Base-by-base conservation (phyloP, 2,888 invertebrate species). In the Thyatira batis region DNA sequence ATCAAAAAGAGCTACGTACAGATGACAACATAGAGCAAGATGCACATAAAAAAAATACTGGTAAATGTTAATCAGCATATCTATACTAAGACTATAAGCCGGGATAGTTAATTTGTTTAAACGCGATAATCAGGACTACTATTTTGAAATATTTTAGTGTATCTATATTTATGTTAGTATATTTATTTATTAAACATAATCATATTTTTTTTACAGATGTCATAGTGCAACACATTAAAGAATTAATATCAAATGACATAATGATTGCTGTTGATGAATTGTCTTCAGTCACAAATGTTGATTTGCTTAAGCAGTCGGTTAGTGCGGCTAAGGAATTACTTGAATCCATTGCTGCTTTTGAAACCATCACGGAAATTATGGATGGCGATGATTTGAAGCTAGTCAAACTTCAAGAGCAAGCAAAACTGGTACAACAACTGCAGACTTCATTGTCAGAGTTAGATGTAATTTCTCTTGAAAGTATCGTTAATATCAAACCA, bases 191-290 rank as follows among this genome's bases (percentile, higher is more conserved):
- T 27, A 1, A 27, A 27, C 11, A 28, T 21, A 21, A 6, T 11
- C 49, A 20, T 33, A 51, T 11, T 43, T 46, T 54, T 53, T 78
- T 74, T 11, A n/a, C 71, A 81, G 80, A 67, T 50, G 52, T 53
- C 33, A 58, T 85, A n/a, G 61, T 76, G 44, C 61, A 73, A 39
- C 69, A 76, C 58, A 76, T 85, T 44, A 67, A 80, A 53, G 71
- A 82, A 49, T 82, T 76, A 56, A 58, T 81, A 50, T 72, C 76
- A 33, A 66, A 71, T 10, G 74, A 82, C 50, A 55, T 72, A 28
- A 55, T 63, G 17, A 67, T 76, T 60, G 53, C 63, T 1, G 60
- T 83, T 1, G 61, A 63, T 3, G 60, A 79, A 53, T 46, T 84
- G 23, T 65, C 71, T 4, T 44, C 61, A 39, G 17, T 60, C 2